phyloP scores from a whole-genome alignment of 1,140 invertebrate species.

The Chionoecetes opilio region DNA sequence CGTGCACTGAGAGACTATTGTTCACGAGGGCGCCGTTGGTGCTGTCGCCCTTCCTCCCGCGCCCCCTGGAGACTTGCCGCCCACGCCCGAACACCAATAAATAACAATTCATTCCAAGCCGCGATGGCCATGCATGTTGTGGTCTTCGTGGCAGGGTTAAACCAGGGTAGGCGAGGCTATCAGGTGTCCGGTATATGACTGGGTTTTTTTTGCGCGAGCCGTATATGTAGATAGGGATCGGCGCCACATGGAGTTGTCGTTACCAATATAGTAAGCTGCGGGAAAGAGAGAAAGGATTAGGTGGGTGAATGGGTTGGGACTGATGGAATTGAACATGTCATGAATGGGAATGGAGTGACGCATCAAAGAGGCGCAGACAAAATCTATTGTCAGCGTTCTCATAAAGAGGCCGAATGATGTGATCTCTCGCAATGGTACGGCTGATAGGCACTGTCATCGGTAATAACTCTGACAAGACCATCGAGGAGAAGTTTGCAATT shows the following conservation, averaged over 20 bases:
- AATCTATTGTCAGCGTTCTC: too few relatives aligned
- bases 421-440: too few relatives aligned
- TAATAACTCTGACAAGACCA: too few relatives aligned
- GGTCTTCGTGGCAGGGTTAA: neutral
- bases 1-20: neutral
- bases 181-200: neutral
- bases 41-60: neutral
- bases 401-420: too few relatives aligned
- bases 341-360: too few relatives aligned
- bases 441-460: too few relatives aligned
- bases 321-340: too few relatives aligned
- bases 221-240: neutral
- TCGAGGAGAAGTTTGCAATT: too few relatives aligned
- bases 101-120: neutral
- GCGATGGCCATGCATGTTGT: neutral
- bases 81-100: neutral
- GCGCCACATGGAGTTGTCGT: neutral
- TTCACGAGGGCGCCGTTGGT: neutral
- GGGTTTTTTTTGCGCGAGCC: neutral
- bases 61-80: neutral
- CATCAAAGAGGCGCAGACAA: too few relatives aligned
- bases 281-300: neutral
- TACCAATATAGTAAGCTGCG: neutral
- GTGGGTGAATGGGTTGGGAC: neutral
- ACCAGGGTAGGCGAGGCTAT: neutral